Evolutionary conservation across 2,888 invertebrate genomes (phyloP).

Genomic region (Dicyrtomina minuta): DNA sequence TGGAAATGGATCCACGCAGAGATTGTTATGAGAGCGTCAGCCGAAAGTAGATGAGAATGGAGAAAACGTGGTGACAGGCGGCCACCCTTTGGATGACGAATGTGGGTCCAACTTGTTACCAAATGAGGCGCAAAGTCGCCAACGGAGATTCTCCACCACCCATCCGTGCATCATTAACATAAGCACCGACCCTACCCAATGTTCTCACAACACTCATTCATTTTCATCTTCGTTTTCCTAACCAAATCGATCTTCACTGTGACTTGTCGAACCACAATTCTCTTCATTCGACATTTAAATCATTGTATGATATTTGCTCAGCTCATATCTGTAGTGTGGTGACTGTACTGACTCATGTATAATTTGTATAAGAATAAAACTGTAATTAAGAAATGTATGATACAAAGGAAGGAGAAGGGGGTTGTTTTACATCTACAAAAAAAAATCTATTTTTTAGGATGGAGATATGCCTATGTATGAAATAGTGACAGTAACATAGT

Average conservation of each 20-base stretch:
- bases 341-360: no score
- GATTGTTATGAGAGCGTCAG: neutral
- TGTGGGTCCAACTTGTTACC: constrained; percentile 46
- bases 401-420: no score
- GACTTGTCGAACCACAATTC: no score
- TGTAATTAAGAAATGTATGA: no score
- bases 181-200: constrained; percentile 19
- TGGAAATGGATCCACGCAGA: neutral
- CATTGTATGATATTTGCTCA: no score
- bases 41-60: neutral
- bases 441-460: no score
- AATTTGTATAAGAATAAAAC: no score
- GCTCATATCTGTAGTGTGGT: no score
- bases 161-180: constrained; percentile 16
- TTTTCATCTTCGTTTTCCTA: neutral
- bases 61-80: constrained; percentile 43
- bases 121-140: constrained; percentile 52
- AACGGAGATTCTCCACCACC: constrained; percentile 35
- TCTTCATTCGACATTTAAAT: no score
- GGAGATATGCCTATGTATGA: no score
- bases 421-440: no score
- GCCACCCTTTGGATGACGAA: constrained; percentile 50
- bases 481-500: no score
- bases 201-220: constrained; percentile 15
- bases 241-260: neutral